Percentiles rank a stretch among this genome's conserved stretches.
These are phyloP conservation scores for Corythoichthys haematopterus DNA, from an alignment of 2,113 vertebrate genomes.

Conservation along the genomic window DNA sequence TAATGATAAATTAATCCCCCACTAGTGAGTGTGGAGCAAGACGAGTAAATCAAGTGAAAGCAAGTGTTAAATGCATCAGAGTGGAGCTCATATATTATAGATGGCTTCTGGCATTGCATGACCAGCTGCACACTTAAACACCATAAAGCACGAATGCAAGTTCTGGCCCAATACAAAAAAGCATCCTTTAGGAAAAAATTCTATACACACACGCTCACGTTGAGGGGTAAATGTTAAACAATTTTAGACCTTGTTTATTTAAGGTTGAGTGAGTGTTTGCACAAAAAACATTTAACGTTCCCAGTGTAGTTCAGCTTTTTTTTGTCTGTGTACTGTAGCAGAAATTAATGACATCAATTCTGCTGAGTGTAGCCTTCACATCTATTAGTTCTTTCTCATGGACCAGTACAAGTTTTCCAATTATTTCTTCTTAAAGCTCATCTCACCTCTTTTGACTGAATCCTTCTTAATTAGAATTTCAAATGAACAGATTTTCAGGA, in stretches of 20 bases:
- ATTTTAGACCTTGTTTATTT: neutral
- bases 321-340: conserved; percentile 28
- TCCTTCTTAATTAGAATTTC: conserved; percentile 55
- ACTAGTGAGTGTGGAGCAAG: conserved; percentile 31
- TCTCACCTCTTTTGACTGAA: conserved; percentile 52
- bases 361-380: conserved; percentile 20
- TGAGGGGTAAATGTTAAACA: neutral
- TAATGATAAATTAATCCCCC: conserved; percentile 45
- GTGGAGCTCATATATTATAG: conserved; percentile 55
- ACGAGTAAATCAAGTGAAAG: conserved; percentile 61
- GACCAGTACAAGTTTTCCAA: conserved; percentile 23
- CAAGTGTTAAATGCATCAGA: conserved; percentile 61
- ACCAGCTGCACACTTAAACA: conserved; percentile 15
- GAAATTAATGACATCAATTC: conserved; percentile 30
- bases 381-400: conserved; percentile 20
- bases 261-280: neutral
- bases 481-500: conserved; percentile 57
- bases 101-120: conserved; percentile 49
- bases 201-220: neutral
- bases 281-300: conserved; percentile 13
- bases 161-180: conserved; percentile 7
- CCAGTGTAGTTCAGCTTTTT: conserved; percentile 1
- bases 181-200: neutral
- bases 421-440: conserved; percentile 44
- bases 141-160: conserved; percentile 5